Conservation (phyloP, 2,888 invertebrate species). For the Pollenia amentaria region DNA sequence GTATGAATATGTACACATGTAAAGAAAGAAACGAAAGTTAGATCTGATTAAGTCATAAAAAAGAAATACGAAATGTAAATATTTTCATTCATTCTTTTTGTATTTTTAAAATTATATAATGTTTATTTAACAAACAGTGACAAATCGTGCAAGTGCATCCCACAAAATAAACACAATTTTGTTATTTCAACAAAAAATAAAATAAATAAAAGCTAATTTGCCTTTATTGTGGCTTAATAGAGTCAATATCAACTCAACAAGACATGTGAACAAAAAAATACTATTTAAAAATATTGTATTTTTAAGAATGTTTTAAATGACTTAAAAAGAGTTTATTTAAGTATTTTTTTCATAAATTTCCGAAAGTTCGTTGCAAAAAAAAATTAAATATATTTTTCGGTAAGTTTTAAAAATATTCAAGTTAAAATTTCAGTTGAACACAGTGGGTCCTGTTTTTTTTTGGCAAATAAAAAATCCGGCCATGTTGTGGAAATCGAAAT, state of each 20-base stretch:
- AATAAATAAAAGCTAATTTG: slow-evolving; percentile 37
- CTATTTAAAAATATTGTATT: too few relatives aligned
- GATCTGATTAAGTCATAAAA: slow-evolving; percentile 16
- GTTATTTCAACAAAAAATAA: not conserved
- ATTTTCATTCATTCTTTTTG: not conserved
- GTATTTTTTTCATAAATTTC: too few relatives aligned
- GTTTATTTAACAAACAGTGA: slow-evolving; percentile 47
- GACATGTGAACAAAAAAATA: too few relatives aligned
- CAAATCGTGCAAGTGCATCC: slow-evolving; percentile 52
- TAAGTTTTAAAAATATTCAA: too few relatives aligned
- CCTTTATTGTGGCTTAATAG: not conserved
- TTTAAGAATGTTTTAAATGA: too few relatives aligned
- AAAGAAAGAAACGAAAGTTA: not conserved
- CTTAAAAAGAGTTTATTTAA: too few relatives aligned
- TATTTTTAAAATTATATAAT: slow-evolving; percentile 23
- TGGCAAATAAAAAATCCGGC: too few relatives aligned
- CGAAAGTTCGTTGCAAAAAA: too few relatives aligned
- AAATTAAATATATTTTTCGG: too few relatives aligned
- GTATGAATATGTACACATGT: slow-evolving; percentile 14
- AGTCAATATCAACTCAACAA: not conserved
- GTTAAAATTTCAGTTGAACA: too few relatives aligned
- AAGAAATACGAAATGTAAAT: slow-evolving; percentile 28
- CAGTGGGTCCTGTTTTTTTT: too few relatives aligned
- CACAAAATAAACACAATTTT: slow-evolving; percentile 26
- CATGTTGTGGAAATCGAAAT: too few relatives aligned